Evolutionary conservation across 2,113 vertebrate species (phyloP), one percentile per base, ranked within the genome.

Genomic region (Quiscalus mexicanus): DNA sequence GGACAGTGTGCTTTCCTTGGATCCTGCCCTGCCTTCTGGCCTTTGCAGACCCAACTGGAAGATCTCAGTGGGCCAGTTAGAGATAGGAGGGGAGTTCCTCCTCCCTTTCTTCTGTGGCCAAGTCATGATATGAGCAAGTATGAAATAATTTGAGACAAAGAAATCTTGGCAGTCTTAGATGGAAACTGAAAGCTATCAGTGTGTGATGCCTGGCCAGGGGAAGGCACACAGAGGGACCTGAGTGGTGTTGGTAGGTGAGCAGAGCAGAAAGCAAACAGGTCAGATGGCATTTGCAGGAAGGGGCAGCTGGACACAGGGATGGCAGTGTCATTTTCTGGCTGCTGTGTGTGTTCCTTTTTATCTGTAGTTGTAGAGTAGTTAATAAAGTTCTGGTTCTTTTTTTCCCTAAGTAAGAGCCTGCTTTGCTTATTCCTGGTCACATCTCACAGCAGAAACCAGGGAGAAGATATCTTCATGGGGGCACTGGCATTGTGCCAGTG

Each of bases 201-300:
- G 16, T 14, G 20, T 52, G 69, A 58, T 52, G 17, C 35, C 62
- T 88, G 82, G n/a, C 37, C 33, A 63, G 27, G 14, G 12, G 39
- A 18, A 56, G 67, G 62, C 49, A 49, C 20, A 5, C 19, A 50
- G 23, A 73, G 88, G 19, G 23, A 64, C 41, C 28, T 5, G 15
- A 53, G 68, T 17, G 45, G 6, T 62, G 8, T 33, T 79, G 87
- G 82, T 22, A 84, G 45, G 91, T 47, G 68, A 87, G 64, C 45
- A 87, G 68, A 62, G 25, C 80, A 81, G 24, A 88, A 90, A 44
- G 28, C 52, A 53, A 80, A 94, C 31, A 50, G 31, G 33, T 70
- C 37, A 84, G 93, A 82, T 80, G 44, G 71, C 25, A 67, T 58
- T 53, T 68, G 42, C 69, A 73, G 79, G 55, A 62, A 20, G 64